Conservation (phyloP, 2,113 vertebrate genomes). For the Macquaria australasica region DNA sequence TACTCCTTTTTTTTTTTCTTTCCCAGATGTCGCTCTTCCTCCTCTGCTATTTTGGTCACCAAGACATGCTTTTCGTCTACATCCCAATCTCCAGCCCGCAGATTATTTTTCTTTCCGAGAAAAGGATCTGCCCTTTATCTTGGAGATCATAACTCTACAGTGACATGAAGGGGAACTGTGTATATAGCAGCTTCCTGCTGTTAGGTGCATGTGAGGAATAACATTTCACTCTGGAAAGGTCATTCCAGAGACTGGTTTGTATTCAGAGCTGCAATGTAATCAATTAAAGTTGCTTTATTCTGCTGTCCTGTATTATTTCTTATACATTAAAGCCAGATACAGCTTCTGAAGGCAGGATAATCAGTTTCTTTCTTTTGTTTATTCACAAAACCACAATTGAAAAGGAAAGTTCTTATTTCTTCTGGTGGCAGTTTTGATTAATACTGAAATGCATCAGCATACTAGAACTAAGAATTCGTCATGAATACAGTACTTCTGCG, state of each 20-base stretch:
- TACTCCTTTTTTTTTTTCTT: slow-evolving; percentile 52
- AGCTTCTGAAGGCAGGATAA: slow-evolving; percentile 24
- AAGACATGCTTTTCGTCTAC: slow-evolving; percentile 72
- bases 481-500: slow-evolving; percentile 2
- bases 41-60: slow-evolving; percentile 73
- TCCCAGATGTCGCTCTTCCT: slow-evolving; percentile 76
- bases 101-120: slow-evolving; percentile 75
- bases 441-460: slow-evolving; percentile 40
- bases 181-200: slow-evolving; percentile 74
- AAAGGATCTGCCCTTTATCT: slow-evolving; percentile 76
- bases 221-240: slow-evolving; percentile 78
- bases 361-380: slow-evolving; percentile 19
- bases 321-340: slow-evolving; percentile 49
- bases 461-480: slow-evolving; percentile 10
- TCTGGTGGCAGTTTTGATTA: slow-evolving; percentile 22
- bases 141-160: slow-evolving; percentile 72
- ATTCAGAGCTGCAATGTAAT: slow-evolving; percentile 53
- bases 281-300: slow-evolving; percentile 49
- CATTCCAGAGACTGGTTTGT: slow-evolving; percentile 58
- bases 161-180: slow-evolving; percentile 66
- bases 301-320: slow-evolving; percentile 54
- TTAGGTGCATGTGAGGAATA: slow-evolving; percentile 69
- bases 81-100: slow-evolving; percentile 65
- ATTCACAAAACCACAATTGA: slow-evolving; percentile 23
- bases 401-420: slow-evolving; percentile 27